Evolutionary conservation across 2,113 vertebrate species (phyloP), one percentile per base, ranked within the genome.

Genomic region (Plotosus lineatus): DNA sequence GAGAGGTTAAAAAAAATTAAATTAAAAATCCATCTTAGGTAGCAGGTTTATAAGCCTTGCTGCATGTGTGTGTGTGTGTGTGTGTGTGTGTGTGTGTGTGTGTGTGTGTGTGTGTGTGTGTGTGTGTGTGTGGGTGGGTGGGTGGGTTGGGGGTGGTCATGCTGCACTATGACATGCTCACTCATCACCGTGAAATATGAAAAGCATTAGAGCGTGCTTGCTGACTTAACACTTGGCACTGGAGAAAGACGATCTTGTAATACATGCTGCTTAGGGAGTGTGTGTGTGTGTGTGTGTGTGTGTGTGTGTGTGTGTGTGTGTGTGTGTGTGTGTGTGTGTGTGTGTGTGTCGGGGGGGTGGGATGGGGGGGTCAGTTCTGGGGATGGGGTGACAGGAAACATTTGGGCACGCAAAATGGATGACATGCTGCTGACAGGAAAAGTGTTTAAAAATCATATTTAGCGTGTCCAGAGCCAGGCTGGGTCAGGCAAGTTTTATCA

Each of bases 131-230:
- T 86, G 87, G 88, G 88, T 40, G 85, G 42, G 55, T 56, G 51
- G 10, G 55, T 60, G 56, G 21, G 26, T n/a, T 85, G 66, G 10
- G 28, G 50, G 28, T 56, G 71, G 33, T 53, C 56, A 38, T 74
- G 58, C 79, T 26, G 46, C 8, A 6, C 6, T 83, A 81, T 85
- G 80, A 89, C 86, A 83, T 80, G 28, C 48, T 84, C 87, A 82
- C 86, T 86, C 89, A 89, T 90, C 90, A 88, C 79, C 76, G 86
- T 94, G 91, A 92, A 93, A 92, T 90, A 92, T 89, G 88, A 89
- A 91, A 87, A 85, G 82, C 87, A 86, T 92, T 89, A 92, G 80
- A 72, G 78, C 81, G 26, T n/a, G 84, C 90, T 66, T 92, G 88
- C 90, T 92, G 90, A 91, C 89, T 91, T 91, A 85, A 87, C 84